Percentiles rank a stretch among this genome's conserved stretches.
phyloP scores from a whole-genome alignment of 2,113 vertebrate genomes.

The Gopherus evgoodei region DNA sequence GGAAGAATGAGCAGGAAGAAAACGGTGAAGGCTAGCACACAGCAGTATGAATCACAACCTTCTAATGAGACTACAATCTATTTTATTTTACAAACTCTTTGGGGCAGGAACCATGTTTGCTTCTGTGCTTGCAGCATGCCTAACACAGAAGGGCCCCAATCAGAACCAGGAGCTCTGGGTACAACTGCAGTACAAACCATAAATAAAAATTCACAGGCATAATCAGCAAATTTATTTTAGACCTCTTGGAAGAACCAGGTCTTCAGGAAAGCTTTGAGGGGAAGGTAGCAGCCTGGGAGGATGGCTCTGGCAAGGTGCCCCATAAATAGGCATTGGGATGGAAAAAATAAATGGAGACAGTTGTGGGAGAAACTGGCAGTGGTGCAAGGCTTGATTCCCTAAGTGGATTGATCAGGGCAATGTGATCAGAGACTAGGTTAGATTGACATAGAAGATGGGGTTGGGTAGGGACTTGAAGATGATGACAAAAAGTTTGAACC shows the following conservation, averaged over 20 bases:
- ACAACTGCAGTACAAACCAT: not conserved
- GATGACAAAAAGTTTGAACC: not conserved
- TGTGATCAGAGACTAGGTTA: not conserved
- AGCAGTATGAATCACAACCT: not conserved
- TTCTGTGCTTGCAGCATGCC: not conserved
- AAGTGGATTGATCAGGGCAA: not conserved
- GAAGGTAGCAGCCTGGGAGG: not conserved
- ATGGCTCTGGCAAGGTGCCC: not conserved
- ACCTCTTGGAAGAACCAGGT: constrained; percentile 5
- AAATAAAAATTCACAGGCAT: not conserved
- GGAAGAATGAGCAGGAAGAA: not conserved
- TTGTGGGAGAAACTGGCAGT: not conserved
- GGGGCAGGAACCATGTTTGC: not conserved
- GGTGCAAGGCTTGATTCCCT: not conserved
- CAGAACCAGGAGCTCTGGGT: not conserved
- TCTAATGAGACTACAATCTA: not conserved
- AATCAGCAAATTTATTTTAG: not conserved
- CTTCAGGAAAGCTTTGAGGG: not conserved
- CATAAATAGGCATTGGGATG: not conserved
- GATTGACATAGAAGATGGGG: not conserved
- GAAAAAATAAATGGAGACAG: not conserved
- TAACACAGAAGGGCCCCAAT: not conserved
- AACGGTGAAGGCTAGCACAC: rapidly evolving
- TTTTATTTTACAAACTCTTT: too few relatives aligned
- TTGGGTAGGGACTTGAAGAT: not conserved